These are phyloP conservation scores for Drepana arcuata DNA, from an alignment of 1,140 invertebrate species.

Conservation along the genomic window DNA sequence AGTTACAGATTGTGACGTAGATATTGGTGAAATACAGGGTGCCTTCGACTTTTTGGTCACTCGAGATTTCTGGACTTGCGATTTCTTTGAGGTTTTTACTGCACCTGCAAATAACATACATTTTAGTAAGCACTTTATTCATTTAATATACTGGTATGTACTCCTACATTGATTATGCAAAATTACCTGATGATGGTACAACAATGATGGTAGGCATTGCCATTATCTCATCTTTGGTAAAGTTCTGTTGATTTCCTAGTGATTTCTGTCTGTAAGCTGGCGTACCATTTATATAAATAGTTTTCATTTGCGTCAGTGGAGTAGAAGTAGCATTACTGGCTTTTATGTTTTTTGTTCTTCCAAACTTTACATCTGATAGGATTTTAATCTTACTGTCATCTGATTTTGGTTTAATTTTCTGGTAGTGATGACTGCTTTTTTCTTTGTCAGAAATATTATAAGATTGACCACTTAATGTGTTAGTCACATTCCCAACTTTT, in stretches of 20 bases:
- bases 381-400: slow-evolving; percentile 47
- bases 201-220: slow-evolving; percentile 62
- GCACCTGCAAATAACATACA: too few relatives aligned
- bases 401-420: slow-evolving; percentile 16
- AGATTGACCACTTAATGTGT: too few relatives aligned
- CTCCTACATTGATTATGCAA: not conserved
- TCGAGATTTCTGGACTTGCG: too few relatives aligned
- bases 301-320: slow-evolving; percentile 40
- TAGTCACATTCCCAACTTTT: too few relatives aligned
- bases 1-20: too few relatives aligned
- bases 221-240: slow-evolving; percentile 62
- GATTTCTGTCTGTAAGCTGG: slow-evolving; percentile 32
- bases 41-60: too few relatives aligned
- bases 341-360: slow-evolving; percentile 15
- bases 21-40: too few relatives aligned
- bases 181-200: slow-evolving; percentile 42
- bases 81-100: too few relatives aligned
- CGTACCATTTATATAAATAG: slow-evolving; percentile 49
- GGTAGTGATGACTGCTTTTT: not conserved
- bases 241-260: slow-evolving; percentile 16
- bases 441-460: too few relatives aligned
- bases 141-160: too few relatives aligned
- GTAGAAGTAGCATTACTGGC: slow-evolving; percentile 23
- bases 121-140: too few relatives aligned
- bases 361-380: slow-evolving; percentile 57